Percentiles rank a stretch among this genome's conserved stretches.
Evolutionary conservation across 2,113 vertebrate genomes (phyloP).

Genomic region (Tragelaphus strepsiceros): DNA sequence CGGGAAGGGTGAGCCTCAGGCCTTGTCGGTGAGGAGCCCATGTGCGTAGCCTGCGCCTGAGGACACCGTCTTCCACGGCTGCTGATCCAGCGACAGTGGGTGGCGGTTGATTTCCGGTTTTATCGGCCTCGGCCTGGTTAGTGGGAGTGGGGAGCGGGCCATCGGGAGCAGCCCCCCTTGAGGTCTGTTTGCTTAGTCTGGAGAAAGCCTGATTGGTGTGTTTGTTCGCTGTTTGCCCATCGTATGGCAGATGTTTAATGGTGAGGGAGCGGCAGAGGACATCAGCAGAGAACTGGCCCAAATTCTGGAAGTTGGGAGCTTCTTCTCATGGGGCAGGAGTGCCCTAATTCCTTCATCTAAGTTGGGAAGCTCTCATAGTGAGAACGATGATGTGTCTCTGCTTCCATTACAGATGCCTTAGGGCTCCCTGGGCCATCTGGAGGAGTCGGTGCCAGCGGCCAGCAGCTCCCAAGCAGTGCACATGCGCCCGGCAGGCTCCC

Average conservation of each 20-base stretch:
- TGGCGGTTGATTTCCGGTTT: accelerated
- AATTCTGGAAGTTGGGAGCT: not conserved
- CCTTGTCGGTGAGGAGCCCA: not conserved
- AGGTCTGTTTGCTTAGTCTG: not conserved
- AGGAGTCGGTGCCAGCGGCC: slow-evolving; percentile 24
- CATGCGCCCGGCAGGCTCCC: too few relatives aligned
- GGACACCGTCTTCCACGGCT: accelerated
- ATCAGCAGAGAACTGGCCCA: too few relatives aligned
- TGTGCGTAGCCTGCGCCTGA: accelerated
- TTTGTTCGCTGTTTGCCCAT: not conserved
- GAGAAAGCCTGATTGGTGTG: not conserved
- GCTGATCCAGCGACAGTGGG: accelerated
- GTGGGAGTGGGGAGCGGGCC: not conserved
- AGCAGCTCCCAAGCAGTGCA: not conserved
- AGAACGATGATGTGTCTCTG: not conserved
- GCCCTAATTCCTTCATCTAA: accelerated
- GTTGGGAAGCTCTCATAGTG: not conserved
- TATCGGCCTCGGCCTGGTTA: too few relatives aligned
- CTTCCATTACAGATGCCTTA: slow-evolving; percentile 68
- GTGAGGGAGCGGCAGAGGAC: accelerated
- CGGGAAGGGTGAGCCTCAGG: not conserved
- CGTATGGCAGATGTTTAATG: accelerated
- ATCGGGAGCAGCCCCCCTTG: accelerated
- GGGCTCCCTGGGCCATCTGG: accelerated
- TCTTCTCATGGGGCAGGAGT: not conserved